Base-by-base conservation (phyloP, 2,797 vertebrate genomes). In the Megaceryle alcyon region DNA sequence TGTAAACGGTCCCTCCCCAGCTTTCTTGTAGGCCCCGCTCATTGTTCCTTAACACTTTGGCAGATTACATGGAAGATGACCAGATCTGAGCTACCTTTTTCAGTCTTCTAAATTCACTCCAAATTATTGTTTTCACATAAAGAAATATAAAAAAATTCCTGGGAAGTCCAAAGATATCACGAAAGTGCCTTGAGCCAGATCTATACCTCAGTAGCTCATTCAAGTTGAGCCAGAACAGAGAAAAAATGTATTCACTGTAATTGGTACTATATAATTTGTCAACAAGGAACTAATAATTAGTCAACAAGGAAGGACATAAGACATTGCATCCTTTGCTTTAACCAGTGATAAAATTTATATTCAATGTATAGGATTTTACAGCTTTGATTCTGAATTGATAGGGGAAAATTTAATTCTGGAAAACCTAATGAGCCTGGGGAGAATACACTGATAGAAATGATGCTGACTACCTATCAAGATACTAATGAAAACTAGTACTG, bases 301-400 rank as follows among this genome's bases (percentile, higher is more conserved):
- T 37, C 39, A 69, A 12, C 0, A 2, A 31, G 13, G n/a, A 33
- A 69, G 9, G 26, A 48, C 6, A 66, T 3, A 28, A 70, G 4
- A 35, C 22, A 64, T 73, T 15, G 1, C 2, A 77, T 68, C 16
- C 37, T 68, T 80, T 73, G 15, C 29, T 76, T 91, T 51, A 85
- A 16, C 7, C 25, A 92, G n/a, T 28, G 41, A 64, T 7, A 77
- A 66, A 86, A 46, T 0, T 39, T 4, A 51, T 39, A 59, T 16
- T 43, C 1, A 1, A 56, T 0, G 0, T 28, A 25, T 18, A 79
- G 18, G 22, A 72, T 18, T 69, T 79, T 31, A 46, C 22, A 82
- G 25, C 8, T 84, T 80, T 64, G 26, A 31, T 73, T 69, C 22
- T 37, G 33, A 84, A 10, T 3, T 75, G 33, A 68, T 5, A 46